A percentile compares a stretch with the other conserved stretches of the same genome.
Conservation (phyloP, 2,113 vertebrate genomes). For the Gavia stellata region DNA sequence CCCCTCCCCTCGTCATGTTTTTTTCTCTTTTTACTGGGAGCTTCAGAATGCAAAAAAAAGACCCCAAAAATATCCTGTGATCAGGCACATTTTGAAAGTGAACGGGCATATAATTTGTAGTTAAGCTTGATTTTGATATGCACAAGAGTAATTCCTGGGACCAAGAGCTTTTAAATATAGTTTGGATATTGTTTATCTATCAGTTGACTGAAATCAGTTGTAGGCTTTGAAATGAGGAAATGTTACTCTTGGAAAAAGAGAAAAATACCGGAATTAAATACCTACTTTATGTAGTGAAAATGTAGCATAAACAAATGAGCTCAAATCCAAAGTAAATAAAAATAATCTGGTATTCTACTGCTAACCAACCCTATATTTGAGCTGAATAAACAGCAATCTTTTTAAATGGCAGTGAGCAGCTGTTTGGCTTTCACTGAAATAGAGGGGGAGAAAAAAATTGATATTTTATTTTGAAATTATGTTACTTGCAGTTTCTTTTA, state of each 20-base stretch:
- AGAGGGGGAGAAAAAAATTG: background rate
- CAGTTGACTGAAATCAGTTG: background rate
- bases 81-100: background rate
- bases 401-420: accelerated
- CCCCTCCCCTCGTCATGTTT: background rate
- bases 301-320: background rate
- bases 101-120: background rate
- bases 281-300: background rate
- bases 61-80: background rate
- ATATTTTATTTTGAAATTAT: background rate
- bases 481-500: background rate
- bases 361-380: background rate
- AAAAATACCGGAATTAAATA: background rate
- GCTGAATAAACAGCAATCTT: background rate
- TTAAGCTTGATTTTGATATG: background rate
- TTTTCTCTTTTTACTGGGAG: background rate
- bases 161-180: background rate
- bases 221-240: background rate
- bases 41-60: background rate
- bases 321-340: background rate
- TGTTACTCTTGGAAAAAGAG: background rate
- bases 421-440: background rate
- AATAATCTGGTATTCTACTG: background rate
- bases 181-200: background rate
- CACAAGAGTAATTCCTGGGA: background rate